These are phyloP conservation scores for Sphaeramia orbicularis DNA, from an alignment of 2,797 vertebrate species.

Conservation along the genomic window DNA sequence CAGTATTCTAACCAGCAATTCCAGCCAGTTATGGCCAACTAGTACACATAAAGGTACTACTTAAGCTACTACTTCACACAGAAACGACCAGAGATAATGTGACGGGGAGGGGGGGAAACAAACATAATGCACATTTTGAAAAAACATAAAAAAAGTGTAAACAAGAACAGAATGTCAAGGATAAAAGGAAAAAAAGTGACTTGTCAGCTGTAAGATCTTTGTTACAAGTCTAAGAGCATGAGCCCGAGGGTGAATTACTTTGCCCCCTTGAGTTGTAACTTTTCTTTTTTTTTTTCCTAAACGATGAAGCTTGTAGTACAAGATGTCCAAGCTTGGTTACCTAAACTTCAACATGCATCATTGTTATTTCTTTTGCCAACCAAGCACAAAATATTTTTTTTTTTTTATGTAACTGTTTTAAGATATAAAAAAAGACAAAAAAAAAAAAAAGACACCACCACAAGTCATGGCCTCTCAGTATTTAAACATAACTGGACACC, in stretches of 20 bases:
- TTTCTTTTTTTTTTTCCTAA: slow-evolving; percentile 65
- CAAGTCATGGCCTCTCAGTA: slow-evolving; percentile 96
- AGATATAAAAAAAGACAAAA: slow-evolving; percentile 70
- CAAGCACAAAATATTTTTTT: slow-evolving; percentile 98
- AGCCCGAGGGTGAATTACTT: slow-evolving; percentile 90
- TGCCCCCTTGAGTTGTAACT: slow-evolving; percentile 89
- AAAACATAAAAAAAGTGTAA: slow-evolving; percentile 67
- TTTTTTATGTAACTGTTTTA: slow-evolving; percentile 94
- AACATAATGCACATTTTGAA: slow-evolving; percentile 77
- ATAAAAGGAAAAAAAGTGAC: slow-evolving; percentile 75
- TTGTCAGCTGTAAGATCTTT: slow-evolving; percentile 80
- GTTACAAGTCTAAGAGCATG: slow-evolving; percentile 90
- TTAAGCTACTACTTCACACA: slow-evolving; percentile 78
- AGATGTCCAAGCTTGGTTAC: slow-evolving; percentile 96
- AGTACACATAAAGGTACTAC: slow-evolving; percentile 82
- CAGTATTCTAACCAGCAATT: slow-evolving; percentile 99
- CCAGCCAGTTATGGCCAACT: slow-evolving; percentile 99
- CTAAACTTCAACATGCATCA: slow-evolving; percentile 93
- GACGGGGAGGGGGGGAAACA: slow-evolving; percentile 51
- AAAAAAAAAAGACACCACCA: slow-evolving; percentile 57
- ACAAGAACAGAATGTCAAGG: slow-evolving; percentile 78
- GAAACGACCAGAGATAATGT: slow-evolving; percentile 81
- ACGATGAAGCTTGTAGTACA: slow-evolving; percentile 92
- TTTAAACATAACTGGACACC: slow-evolving; percentile 94
- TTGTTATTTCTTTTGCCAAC: slow-evolving; percentile 94